Conservation (phyloP, 1,140 invertebrate genomes). For the Aphidius ervi region DNA sequence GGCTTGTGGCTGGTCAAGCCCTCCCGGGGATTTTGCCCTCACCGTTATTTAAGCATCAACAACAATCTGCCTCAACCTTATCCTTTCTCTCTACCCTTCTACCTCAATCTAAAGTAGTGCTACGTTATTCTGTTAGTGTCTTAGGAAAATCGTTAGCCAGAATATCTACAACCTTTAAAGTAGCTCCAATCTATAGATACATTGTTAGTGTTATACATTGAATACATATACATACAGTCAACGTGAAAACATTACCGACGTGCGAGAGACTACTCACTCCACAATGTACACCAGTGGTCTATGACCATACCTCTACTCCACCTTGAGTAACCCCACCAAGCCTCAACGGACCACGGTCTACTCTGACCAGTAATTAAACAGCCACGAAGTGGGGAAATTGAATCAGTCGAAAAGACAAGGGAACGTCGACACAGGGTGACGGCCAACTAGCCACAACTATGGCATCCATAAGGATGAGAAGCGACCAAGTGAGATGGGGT, state of each 20-base stretch:
- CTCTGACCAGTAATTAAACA: conserved; percentile 53
- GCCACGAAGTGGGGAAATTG: conserved; percentile 52
- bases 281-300: too few relatives aligned
- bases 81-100: conserved; percentile 44
- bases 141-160: conserved; percentile 39
- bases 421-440: conserved; percentile 51
- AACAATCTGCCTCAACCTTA: not conserved
- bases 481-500: not conserved
- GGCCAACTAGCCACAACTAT: conserved; percentile 52
- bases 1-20: conserved; percentile 20
- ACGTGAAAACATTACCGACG: conserved; percentile 29
- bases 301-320: conserved; percentile 1
- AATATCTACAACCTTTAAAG: conserved; percentile 19
- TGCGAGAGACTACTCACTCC: conserved; percentile 12
- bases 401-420: conserved; percentile 54
- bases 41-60: too few relatives aligned
- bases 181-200: conserved; percentile 7
- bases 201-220: not conserved
- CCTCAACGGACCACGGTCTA: conserved; percentile 35
- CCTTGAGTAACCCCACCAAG: conserved; percentile 12
- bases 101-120: conserved; percentile 48
- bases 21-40: not conserved
- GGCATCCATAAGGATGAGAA: conserved; percentile 32
- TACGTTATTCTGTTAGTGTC: conserved; percentile 51
- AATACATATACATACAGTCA: not conserved